A percentile compares a stretch with the other conserved stretches of the same genome.
Evolutionary conservation across 2,888 invertebrate genomes (phyloP).

Genomic region (Metallyticus violacea): DNA sequence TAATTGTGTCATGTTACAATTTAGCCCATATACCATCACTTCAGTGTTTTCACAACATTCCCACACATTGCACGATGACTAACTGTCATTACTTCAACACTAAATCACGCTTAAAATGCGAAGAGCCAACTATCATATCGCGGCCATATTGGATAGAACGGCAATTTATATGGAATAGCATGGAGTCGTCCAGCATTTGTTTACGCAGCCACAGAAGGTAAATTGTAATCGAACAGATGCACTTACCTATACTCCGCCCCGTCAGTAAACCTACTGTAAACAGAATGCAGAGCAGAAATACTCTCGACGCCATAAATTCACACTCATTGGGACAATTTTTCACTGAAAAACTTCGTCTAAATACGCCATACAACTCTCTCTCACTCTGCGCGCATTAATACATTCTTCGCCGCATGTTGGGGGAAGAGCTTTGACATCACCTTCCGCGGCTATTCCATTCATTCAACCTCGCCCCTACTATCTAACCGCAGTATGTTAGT

Average conservation of each 20-base stretch:
- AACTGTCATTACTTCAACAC: neutral
- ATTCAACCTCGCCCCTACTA: conserved; percentile 18
- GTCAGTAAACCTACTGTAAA: conserved; percentile 53
- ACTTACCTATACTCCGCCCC: conserved; percentile 29
- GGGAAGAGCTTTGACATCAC: conserved; percentile 24
- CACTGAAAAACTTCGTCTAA: conserved; percentile 43
- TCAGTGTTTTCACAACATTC: neutral
- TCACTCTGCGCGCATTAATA: conserved; percentile 35
- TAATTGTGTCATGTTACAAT: no score
- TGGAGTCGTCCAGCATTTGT: conserved; percentile 11
- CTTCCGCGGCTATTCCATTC: conserved; percentile 33
- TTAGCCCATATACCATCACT: neutral
- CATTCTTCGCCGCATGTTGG: conserved; percentile 39
- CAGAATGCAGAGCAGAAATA: conserved; percentile 66
- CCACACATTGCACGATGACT: neutral
- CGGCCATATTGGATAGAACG: conserved; percentile 31
- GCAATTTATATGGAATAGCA: conserved; percentile 25
- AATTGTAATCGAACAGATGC: neutral
- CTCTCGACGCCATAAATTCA: conserved; percentile 77
- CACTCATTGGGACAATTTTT: conserved; percentile 61
- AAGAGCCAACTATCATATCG: conserved; percentile 8
- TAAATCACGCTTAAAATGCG: conserved; percentile 1
- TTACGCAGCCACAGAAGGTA: neutral
- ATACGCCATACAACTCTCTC: conserved; percentile 38
- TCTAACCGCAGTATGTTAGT: conserved; percentile 1